Evolutionary conservation across 2,797 vertebrate species (phyloP).

Genomic region (Leucoraja ocellata): DNA sequence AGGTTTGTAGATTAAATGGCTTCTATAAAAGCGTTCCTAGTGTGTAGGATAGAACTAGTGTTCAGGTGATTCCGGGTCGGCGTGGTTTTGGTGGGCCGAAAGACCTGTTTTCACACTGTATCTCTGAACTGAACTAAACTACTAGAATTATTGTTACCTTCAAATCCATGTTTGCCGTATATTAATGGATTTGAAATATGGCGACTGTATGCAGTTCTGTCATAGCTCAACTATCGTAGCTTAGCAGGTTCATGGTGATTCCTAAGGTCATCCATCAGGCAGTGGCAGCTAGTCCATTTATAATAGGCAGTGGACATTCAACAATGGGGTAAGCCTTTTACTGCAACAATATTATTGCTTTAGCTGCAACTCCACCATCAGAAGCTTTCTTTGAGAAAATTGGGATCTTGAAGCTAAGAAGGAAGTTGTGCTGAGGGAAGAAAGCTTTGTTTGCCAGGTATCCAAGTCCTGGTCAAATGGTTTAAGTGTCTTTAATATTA

Average conservation of each 20-base stretch:
- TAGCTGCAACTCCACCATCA: neutral
- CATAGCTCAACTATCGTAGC: too few species aligned
- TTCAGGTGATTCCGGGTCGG: too few species aligned
- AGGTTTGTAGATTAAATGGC: too few species aligned
- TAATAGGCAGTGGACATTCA: neutral
- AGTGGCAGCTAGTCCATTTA: neutral
- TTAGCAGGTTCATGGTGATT: too few species aligned
- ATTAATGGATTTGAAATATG: too few species aligned
- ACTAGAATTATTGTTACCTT: too few species aligned
- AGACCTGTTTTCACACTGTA: too few species aligned
- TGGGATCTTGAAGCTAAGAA: neutral
- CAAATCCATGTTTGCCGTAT: too few species aligned
- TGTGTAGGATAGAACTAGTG: too few species aligned
- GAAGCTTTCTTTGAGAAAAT: neutral
- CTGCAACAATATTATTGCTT: neutral
- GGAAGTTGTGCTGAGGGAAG: neutral
- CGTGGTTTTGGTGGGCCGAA: slow-evolving; percentile 38
- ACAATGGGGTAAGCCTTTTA: neutral
- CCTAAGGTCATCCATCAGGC: neutral
- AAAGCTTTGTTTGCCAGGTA: neutral
- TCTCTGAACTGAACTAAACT: too few species aligned
- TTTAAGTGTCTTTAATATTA: neutral
- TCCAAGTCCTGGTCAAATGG: neutral
- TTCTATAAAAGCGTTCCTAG: too few species aligned
- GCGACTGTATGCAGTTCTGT: too few species aligned